These are phyloP conservation scores for Cephus rjabovi DNA, from an alignment of 2,888 invertebrate genomes.

Conservation along the genomic window DNA sequence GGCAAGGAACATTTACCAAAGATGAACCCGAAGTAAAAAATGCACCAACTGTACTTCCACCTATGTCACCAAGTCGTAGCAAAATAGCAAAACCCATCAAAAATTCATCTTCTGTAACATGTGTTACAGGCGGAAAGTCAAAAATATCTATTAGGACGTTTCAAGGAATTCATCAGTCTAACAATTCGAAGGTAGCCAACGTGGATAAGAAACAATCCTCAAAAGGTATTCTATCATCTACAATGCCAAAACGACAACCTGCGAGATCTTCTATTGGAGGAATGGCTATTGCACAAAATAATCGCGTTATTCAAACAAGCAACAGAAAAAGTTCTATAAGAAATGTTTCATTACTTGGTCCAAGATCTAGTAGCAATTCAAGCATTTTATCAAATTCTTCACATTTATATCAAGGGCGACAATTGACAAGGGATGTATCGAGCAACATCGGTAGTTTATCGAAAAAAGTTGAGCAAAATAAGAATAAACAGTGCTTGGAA, in stretches of 20 bases:
- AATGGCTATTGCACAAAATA: constrained; percentile 12
- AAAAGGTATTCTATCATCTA: constrained; percentile 31
- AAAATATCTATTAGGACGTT: constrained; percentile 43
- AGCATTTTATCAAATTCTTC: constrained; percentile 70
- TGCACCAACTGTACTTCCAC: constrained; percentile 51
- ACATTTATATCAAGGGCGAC: constrained; percentile 56
- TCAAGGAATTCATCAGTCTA: constrained; percentile 38
- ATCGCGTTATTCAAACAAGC: constrained; percentile 37
- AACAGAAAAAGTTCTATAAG: constrained; percentile 36
- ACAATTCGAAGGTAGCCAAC: constrained; percentile 39
- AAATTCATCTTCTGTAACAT: constrained; percentile 45
- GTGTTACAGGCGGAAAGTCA: constrained; percentile 38
- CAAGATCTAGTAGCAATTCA: constrained; percentile 72
- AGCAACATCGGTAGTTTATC: constrained; percentile 85
- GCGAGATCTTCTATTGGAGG: constrained; percentile 8
- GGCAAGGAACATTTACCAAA: constrained; percentile 94
- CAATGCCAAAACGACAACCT: constrained; percentile 23
- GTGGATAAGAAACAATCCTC: constrained; percentile 44
- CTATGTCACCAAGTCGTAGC: constrained; percentile 50
- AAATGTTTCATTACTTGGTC: constrained; percentile 36
- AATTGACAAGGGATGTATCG: constrained; percentile 73
- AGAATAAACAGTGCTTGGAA: constrained; percentile 69
- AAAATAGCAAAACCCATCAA: constrained; percentile 54
- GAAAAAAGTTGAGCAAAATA: constrained; percentile 81
- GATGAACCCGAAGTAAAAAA: constrained; percentile 73